Conservation (phyloP, 2,797 vertebrate species). For the Nyctibius grandis region DNA sequence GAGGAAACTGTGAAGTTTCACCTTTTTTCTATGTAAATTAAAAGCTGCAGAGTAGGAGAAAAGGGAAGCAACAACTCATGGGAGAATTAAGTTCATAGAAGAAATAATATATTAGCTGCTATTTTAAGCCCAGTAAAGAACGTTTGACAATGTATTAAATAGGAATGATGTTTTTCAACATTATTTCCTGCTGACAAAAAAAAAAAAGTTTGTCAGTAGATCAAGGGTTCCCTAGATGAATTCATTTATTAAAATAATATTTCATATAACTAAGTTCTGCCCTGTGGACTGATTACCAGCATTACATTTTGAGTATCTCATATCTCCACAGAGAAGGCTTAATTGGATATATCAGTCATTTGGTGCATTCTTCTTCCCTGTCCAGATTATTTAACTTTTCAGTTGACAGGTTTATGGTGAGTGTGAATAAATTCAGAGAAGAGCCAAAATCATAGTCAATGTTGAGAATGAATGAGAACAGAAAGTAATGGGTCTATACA, state of each 20-base stretch:
- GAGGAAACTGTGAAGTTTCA: not conserved
- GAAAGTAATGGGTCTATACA: not conserved
- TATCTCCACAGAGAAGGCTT: slow-evolving; percentile 14
- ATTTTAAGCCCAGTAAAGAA: not conserved
- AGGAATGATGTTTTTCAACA: not conserved
- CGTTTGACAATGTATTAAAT: not conserved
- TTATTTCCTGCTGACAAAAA: not conserved
- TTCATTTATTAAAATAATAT: slow-evolving; percentile 51
- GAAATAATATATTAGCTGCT: not conserved
- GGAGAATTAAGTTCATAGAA: not conserved
- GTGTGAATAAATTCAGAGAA: slow-evolving; percentile 13
- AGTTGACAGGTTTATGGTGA: not conserved
- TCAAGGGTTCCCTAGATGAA: not conserved
- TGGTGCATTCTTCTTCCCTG: not conserved
- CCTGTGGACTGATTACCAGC: not conserved
- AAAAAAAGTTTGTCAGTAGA: not conserved
- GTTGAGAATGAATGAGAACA: not conserved
- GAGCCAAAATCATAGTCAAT: not conserved
- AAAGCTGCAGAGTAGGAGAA: not conserved
- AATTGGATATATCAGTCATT: slow-evolving; percentile 54
- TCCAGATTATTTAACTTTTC: not conserved
- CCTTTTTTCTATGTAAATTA: not conserved
- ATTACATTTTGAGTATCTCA: slow-evolving; percentile 11
- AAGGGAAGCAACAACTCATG: not conserved
- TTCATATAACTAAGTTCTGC: not conserved